Base-by-base conservation (phyloP, 2,888 invertebrate genomes). In the Griposia aprilina region DNA sequence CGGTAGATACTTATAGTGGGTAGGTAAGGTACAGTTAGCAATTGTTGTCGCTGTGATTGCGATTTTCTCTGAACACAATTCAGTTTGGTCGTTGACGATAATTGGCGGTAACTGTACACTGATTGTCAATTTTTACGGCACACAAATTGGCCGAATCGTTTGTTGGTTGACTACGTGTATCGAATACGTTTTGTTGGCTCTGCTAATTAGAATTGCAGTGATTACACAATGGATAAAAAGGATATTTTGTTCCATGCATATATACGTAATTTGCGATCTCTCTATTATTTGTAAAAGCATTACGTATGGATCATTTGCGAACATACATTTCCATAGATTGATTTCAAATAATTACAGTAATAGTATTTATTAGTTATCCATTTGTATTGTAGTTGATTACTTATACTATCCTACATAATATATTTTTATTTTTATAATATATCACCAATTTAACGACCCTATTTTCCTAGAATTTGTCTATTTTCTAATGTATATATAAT, bases 111-210 rank as follows among this genome's bases (percentile, higher is more conserved):
- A 83, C 79, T 52, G 83, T 72, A 69, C 45, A 52, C 26, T 68
- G 74, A 83, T 83, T 85, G 85, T n/a, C 55, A 71, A 81, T 85
- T 85, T 81, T 81, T 81, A 82, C 81, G 45, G 65, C 73, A 73
- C 45, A 85, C 70, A 76, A 62, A 66, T 68, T 57, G 13, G 45
- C 26, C 45, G 30, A 23, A 23, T 52, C 63, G 36, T 85, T 71
- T 36, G 48, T n/a, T 63, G 36, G 57, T 74, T 68, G 63, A 30
- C 30, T 78, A 75, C 81, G 71, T 84, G 63, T 65, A 63, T 50
- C 59, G 81, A 69, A 75, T 84, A 75, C n/a, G 13, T 60, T n/a
- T 41, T 67, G 52, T 71, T 71, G 36, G 23, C 0, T 55, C 50
- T 63, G 63, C 55, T 65, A 63, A 82, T 84, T 52, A 65, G 41